phyloP scores from a whole-genome alignment of 2,797 vertebrate genomes.

The Notamacropus eugenii region DNA sequence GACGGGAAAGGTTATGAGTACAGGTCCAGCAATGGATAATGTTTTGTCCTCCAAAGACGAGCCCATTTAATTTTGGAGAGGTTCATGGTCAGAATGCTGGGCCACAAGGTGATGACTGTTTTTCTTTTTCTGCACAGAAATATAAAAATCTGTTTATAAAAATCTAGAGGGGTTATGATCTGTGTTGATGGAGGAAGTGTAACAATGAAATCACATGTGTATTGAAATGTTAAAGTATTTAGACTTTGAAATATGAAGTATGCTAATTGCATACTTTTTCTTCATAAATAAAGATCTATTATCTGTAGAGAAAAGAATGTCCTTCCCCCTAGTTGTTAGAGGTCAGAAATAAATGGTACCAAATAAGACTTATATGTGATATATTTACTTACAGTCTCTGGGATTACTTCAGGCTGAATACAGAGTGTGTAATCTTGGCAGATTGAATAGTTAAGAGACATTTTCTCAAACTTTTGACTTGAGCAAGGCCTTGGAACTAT shows the following conservation, averaged over 20 bases:
- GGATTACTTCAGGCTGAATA: background rate
- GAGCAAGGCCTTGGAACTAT: conserved; percentile 37
- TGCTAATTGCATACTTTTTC: conserved; percentile 14
- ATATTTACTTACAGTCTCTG: background rate
- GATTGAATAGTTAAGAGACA: conserved; percentile 20
- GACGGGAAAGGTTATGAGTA: background rate
- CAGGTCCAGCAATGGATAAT: background rate
- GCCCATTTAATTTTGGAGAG: background rate
- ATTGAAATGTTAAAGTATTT: conserved; percentile 6
- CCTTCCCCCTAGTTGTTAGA: conserved; percentile 35
- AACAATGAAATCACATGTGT: background rate
- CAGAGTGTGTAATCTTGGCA: conserved; percentile 43
- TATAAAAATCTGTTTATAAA: background rate
- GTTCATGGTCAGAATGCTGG: background rate
- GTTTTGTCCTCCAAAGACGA: background rate
- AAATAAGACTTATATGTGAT: conserved; percentile 16
- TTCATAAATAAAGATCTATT: conserved; percentile 7
- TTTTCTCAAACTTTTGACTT: conserved; percentile 58
- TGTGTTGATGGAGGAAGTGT: background rate
- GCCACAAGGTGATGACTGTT: background rate
- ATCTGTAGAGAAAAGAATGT: background rate
- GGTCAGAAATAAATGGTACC: conserved; percentile 38
- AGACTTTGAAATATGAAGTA: conserved; percentile 57
- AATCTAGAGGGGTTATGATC: background rate
- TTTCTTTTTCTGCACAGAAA: background rate